Conservation (phyloP, 2,113 vertebrate genomes). For the Pygoscelis antarcticus region DNA sequence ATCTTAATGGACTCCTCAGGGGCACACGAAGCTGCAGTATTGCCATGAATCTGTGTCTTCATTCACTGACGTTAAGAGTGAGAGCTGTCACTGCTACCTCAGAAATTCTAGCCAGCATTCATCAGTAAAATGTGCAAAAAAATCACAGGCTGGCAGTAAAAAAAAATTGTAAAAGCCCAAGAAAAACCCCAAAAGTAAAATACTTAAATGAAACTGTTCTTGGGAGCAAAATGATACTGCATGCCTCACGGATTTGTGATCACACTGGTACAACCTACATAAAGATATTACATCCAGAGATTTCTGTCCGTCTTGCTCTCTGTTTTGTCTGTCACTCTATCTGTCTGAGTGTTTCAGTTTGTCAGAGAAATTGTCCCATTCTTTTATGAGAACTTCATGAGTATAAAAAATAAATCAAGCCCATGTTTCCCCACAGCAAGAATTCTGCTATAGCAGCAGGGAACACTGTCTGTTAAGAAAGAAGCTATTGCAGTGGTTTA, state of each 20-base stretch:
- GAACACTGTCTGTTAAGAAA: not conserved
- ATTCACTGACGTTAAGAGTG: slow-evolving; percentile 1
- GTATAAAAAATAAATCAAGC: not conserved
- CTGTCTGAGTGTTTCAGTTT: not conserved
- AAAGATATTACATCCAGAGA: not conserved
- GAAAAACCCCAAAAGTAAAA: not conserved
- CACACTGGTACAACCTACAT: not conserved
- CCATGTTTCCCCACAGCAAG: not conserved
- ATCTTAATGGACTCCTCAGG: not conserved
- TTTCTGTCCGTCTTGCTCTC: not conserved
- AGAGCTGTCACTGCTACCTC: not conserved
- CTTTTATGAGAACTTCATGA: not conserved
- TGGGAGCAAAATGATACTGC: slow-evolving; percentile 45
- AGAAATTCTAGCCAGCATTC: not conserved
- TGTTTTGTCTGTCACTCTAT: not conserved
- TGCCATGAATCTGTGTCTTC: not conserved
- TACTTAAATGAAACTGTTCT: slow-evolving; percentile 44
- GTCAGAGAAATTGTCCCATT: not conserved
- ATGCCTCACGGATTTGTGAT: not conserved
- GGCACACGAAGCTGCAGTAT: not conserved
- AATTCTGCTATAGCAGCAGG: not conserved
- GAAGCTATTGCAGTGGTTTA: not conserved
- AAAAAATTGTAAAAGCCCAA: not conserved
- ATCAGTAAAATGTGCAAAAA: not conserved
- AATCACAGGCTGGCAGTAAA: not conserved